Evolutionary conservation across 2,888 invertebrate genomes (phyloP).

Genomic region (Metellina segmentata): DNA sequence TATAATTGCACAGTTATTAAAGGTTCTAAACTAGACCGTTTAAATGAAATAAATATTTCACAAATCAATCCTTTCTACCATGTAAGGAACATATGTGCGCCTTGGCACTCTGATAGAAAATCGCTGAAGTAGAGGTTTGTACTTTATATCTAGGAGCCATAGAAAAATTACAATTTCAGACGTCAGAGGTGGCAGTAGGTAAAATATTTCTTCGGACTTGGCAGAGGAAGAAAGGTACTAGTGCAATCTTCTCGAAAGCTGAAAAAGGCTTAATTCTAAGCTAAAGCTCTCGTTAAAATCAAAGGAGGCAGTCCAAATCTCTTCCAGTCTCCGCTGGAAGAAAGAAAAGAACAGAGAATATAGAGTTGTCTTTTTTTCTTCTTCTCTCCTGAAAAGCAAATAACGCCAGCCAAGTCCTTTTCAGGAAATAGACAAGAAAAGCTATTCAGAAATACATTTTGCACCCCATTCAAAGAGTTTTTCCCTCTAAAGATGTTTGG

Average conservation of each 20-base stretch:
- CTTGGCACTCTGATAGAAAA: too few species aligned
- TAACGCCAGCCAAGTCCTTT: conserved; percentile 44
- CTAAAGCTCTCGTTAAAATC: conserved; percentile 2
- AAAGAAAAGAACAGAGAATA: conserved; percentile 2
- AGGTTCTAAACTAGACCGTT: too few species aligned
- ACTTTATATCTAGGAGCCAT: too few species aligned
- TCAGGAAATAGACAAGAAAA: conserved; percentile 60
- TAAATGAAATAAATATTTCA: too few species aligned
- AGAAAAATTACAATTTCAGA: too few species aligned
- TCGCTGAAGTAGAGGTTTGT: too few species aligned
- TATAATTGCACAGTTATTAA: too few species aligned
- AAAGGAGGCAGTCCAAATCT: background rate
- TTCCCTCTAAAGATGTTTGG: conserved; percentile 49
- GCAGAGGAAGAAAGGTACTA: background rate
- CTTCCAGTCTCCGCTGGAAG: background rate
- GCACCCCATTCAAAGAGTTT: conserved; percentile 45
- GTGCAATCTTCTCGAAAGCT: background rate
- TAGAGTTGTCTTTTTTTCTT: background rate
- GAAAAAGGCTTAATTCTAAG: background rate
- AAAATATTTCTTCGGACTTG: too few species aligned
- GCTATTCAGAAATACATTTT: conserved; percentile 60
- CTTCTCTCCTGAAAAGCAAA: conserved; percentile 37
- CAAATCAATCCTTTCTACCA: too few species aligned
- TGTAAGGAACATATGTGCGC: too few species aligned
- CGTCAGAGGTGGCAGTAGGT: too few species aligned